These are phyloP conservation scores for Stenichneumon culpator DNA, from an alignment of 2,888 invertebrate species.

Conservation along the genomic window DNA sequence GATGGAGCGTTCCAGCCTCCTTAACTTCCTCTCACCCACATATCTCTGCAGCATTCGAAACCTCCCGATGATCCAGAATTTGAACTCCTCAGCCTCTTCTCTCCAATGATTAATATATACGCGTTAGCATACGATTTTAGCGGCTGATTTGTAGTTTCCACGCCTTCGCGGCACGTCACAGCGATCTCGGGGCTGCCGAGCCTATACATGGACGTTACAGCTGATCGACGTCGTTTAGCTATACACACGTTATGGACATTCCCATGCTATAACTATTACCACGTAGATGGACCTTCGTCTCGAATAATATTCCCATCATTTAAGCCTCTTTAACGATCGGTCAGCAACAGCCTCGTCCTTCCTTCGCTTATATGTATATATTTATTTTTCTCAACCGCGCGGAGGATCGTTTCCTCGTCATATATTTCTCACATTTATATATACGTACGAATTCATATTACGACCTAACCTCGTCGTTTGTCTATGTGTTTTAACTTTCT, in stretches of 20 bases:
- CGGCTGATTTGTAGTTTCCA: conserved; percentile 69
- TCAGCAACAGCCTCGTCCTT: conserved; percentile 52
- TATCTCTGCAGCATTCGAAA: background rate
- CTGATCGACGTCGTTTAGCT: conserved; percentile 47
- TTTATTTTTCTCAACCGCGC: conserved; percentile 19
- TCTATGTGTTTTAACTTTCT: background rate
- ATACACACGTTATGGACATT: conserved; percentile 32
- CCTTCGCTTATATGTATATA: conserved; percentile 27
- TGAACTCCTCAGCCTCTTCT: background rate
- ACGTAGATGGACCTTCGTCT: conserved; percentile 65
- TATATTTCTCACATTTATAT: conserved; percentile 55
- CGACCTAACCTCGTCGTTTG: conserved; percentile 36
- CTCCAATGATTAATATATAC: conserved; percentile 67
- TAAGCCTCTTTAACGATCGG: conserved; percentile 78
- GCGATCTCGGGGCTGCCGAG: conserved; percentile 30
- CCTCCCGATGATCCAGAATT: background rate
- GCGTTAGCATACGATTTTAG: conserved; percentile 45
- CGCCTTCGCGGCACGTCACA: conserved; percentile 65
- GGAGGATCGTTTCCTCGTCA: conserved; percentile 46
- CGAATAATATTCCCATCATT: conserved; percentile 82
- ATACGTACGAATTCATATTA: conserved; percentile 53
- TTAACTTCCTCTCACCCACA: background rate
- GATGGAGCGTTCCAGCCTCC: background rate
- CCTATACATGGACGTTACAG: conserved; percentile 42
- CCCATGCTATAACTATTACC: conserved; percentile 41